Base-by-base conservation (phyloP, 2,797 vertebrate genomes). In the Premnoplex brunnescens region DNA sequence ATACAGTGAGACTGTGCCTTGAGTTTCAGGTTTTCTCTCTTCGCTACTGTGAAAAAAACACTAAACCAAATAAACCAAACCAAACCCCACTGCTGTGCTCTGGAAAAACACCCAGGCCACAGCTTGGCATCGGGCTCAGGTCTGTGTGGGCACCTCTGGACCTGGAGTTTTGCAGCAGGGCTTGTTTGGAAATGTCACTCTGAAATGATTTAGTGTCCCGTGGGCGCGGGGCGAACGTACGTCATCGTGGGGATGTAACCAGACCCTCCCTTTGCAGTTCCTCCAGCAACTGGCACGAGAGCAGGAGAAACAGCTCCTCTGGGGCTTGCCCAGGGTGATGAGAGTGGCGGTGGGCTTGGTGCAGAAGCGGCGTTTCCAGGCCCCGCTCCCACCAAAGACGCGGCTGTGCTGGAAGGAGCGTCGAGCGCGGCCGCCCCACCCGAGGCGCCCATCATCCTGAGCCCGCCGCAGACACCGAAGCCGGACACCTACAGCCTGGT, bases 381-480 rank as follows among this genome's bases (percentile, higher is more conserved):
- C 71, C 62, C 28, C 0, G 71, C 93, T 24, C 93, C 85, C 0
- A 44, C 36, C 2, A 72, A 89, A 32, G 48, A 88, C 1, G 92
- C 73, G 7, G 77, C 58, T 3, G 97, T 82, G 0, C 27, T 96
- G 1, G 98, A 98, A 4, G 98, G 97, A 68, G 96, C 90, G 6
- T 12, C n/a, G 10, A 84, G 69, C 0, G 97, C 94, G 2, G 93
- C 96, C 9, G 97, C 98, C 2, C 98, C 98, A 6, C 99, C 99
- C 0, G 99, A 99, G 63, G 99, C 99, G 2, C 99, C 99, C 30
- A 99, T 99, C 97, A 99, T 99, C 94, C 98, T 97, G 97, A 99
- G 99, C 96, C 98, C 99, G 8, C 99, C 99, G 0, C 99, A 99
- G 97, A 99, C 99, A 0, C 98, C 98, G 34, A 99, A 98, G 27